A percentile compares a stretch with the other conserved stretches of the same genome.
These are phyloP conservation scores for Tupaia chinensis DNA, from an alignment of 2,113 vertebrate species.

Conservation along the genomic window DNA sequence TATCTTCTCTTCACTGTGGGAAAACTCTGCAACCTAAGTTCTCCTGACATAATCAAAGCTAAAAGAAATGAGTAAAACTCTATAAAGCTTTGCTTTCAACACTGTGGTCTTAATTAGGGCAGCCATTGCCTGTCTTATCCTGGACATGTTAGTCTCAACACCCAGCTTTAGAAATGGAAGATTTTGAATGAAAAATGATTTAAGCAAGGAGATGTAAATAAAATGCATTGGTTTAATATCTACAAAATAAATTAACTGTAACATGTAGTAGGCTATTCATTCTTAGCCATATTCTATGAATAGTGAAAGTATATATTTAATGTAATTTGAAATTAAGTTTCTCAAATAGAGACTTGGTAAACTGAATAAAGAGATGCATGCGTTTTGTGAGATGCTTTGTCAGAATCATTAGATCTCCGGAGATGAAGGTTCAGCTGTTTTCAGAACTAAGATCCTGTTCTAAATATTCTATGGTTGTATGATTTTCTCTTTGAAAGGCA, in stretches of 20 bases:
- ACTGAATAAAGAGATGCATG: background rate
- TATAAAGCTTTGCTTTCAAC: background rate
- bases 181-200: background rate
- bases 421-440: constrained; percentile 19
- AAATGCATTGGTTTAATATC: background rate
- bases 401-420: constrained; percentile 7
- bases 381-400: constrained; percentile 1
- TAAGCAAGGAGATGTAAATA: background rate
- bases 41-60: constrained; percentile 21
- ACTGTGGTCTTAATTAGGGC: background rate
- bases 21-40: background rate
- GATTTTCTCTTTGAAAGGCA: constrained; percentile 15
- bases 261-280: background rate
- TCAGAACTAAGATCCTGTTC: constrained; percentile 26
- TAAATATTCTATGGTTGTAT: constrained; percentile 14
- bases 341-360: background rate
- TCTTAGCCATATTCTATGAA: background rate
- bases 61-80: background rate
- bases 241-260: constrained; percentile 29
- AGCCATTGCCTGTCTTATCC: background rate
- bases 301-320: background rate
- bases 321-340: constrained; percentile 46
- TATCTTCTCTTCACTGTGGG: background rate
- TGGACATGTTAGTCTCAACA: background rate
- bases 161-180: background rate